Conservation (phyloP, 2,888 invertebrate species). For the Cerastoderma edule region DNA sequence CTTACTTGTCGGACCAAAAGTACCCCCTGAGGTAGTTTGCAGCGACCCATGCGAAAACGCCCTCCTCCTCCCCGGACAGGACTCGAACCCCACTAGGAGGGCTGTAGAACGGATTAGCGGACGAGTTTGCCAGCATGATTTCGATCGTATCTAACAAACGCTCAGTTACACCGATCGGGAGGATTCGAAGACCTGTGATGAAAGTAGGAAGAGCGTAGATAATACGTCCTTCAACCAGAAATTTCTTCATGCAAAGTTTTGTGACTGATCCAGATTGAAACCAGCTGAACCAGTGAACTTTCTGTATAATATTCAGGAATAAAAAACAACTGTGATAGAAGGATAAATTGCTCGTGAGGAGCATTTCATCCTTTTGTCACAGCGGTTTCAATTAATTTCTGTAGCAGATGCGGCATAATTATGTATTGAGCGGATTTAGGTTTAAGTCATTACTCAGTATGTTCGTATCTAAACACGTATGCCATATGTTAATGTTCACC, state of each 20-base stretch:
- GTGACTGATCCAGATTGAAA: not conserved
- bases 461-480: no score
- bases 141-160: slow-evolving; percentile 65
- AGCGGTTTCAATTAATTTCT: no score
- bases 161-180: slow-evolving; percentile 73
- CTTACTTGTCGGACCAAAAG: slow-evolving; percentile 68
- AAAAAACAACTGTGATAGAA: not conserved
- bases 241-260: not conserved
- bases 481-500: no score
- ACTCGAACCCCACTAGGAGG: slow-evolving; percentile 82
- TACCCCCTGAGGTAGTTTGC: slow-evolving; percentile 84
- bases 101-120: slow-evolving; percentile 79
- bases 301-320: not conserved
- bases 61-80: slow-evolving; percentile 86
- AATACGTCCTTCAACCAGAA: not conserved
- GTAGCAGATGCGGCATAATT: no score
- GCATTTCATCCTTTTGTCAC: slow-evolving; percentile 5
- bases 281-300: not conserved
- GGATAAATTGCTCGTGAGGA: not conserved
- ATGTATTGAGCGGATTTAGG: no score
- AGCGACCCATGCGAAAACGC: slow-evolving; percentile 85
- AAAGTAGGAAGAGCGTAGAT: not conserved
- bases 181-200: slow-evolving; percentile 83
- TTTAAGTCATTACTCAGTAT: no score
- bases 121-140: slow-evolving; percentile 54